phyloP scores from a whole-genome alignment of 53 echinoderm and acorn worm species.

The Pentamera pediparva region DNA sequence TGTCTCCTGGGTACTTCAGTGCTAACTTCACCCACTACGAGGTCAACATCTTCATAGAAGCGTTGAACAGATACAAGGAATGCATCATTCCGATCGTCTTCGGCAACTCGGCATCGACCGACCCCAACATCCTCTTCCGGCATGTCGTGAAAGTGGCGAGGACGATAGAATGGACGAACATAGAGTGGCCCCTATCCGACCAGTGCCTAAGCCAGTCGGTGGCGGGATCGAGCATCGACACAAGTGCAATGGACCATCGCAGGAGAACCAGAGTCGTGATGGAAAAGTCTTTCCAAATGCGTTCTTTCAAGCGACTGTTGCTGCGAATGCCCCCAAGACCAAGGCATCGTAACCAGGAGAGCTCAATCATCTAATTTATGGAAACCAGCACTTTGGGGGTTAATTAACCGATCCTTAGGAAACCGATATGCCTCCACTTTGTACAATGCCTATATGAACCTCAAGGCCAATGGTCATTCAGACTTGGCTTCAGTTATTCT shows the following conservation, averaged over 20 bases:
- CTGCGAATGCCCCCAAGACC: slow-evolving; percentile 15
- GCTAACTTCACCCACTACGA: slow-evolving; percentile 15
- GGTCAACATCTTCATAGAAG: not conserved
- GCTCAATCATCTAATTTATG: no score
- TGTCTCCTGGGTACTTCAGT: slow-evolving; percentile 6
- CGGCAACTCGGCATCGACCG: not conserved
- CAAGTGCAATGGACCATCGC: not conserved
- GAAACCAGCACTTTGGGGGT: no score
- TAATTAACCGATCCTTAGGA: no score
- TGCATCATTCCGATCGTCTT: slow-evolving; percentile 16
- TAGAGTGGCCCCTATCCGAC: slow-evolving; percentile 18
- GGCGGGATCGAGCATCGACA: not conserved
- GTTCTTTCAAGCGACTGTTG: not conserved
- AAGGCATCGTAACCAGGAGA: no score
- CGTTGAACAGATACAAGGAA: not conserved
- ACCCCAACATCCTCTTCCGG: not conserved
- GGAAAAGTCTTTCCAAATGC: slow-evolving; percentile 1
- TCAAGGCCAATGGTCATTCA: no score
- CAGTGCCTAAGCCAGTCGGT: not conserved
- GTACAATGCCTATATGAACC: no score
- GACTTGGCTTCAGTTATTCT: no score
- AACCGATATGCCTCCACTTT: no score
- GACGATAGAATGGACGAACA: not conserved
- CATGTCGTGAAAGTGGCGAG: not conserved
- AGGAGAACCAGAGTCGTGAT: not conserved